These are phyloP conservation scores for Ethmia dodecea DNA, from an alignment of 2,888 invertebrate species.

Conservation along the genomic window DNA sequence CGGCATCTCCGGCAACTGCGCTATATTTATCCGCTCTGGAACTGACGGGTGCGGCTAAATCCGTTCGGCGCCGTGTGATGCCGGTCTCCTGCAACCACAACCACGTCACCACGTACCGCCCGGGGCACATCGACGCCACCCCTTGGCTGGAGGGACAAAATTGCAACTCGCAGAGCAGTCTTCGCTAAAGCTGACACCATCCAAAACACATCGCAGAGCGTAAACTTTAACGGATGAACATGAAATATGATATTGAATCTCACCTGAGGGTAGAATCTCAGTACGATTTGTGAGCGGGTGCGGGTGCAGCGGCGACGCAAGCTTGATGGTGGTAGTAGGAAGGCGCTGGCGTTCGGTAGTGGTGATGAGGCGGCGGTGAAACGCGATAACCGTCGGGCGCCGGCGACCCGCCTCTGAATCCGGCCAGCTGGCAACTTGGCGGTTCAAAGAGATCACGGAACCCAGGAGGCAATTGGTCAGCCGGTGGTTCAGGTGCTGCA, in stretches of 20 bases:
- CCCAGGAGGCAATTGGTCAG: slow-evolving; percentile 61
- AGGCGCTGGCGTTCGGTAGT: slow-evolving; percentile 65
- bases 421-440: slow-evolving; percentile 69
- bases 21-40: slow-evolving; percentile 73
- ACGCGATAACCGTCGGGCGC: slow-evolving; percentile 59
- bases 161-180: slow-evolving; percentile 53
- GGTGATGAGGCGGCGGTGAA: slow-evolving; percentile 66
- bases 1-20: slow-evolving; percentile 66
- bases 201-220: slow-evolving; percentile 44
- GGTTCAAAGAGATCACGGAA: slow-evolving; percentile 73
- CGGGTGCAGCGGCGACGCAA: slow-evolving; percentile 73
- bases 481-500: slow-evolving; percentile 72
- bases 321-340: slow-evolving; percentile 79
- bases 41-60: slow-evolving; percentile 69
- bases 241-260: slow-evolving; percentile 21
- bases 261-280: slow-evolving; percentile 63
- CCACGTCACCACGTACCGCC: slow-evolving; percentile 51
- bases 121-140: slow-evolving; percentile 36
- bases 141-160: slow-evolving; percentile 37
- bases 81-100: slow-evolving; percentile 73
- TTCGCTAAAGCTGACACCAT: slow-evolving; percentile 46
- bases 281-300: slow-evolving; percentile 71
- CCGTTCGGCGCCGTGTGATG: slow-evolving; percentile 68
- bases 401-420: slow-evolving; percentile 68
- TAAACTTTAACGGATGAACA: slow-evolving; percentile 5